These are phyloP conservation scores for Ophiothrix spiculata DNA, from an alignment of 35 echinoderm and acorn worm species.

Conservation along the genomic window DNA sequence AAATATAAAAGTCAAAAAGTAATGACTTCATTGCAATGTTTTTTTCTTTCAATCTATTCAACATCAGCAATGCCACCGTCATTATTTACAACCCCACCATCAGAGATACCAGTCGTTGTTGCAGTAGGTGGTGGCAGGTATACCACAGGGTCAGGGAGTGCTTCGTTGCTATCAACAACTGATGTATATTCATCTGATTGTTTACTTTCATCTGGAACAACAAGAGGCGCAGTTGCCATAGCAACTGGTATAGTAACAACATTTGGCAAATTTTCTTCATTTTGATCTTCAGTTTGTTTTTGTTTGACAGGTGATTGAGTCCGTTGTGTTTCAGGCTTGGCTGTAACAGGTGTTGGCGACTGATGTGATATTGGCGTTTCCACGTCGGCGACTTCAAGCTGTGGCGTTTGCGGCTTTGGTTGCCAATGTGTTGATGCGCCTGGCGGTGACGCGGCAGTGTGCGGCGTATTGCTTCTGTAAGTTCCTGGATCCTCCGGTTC, in stretches of 20 bases:
- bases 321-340: not conserved
- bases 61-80: too few species aligned
- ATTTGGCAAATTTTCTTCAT: not conserved
- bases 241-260: constrained; percentile 16
- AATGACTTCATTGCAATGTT: too few species aligned
- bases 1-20: too few species aligned
- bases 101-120: too few species aligned
- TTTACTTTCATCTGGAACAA: not conserved
- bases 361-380: not conserved
- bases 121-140: not conserved
- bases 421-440: not conserved
- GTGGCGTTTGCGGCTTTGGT: not conserved
- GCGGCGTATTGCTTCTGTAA: not conserved
- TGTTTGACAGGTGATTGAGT: not conserved
- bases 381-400: not conserved
- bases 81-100: too few species aligned
- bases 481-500: not conserved
- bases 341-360: not conserved
- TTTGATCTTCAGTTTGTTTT: not conserved
- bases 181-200: not conserved
- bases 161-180: not conserved
- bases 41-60: too few species aligned
- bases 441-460: too few species aligned
- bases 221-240: not conserved
- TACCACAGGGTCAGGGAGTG: not conserved